Evolutionary conservation across 2,888 invertebrate genomes (phyloP).

Genomic region (Parascotia fuliginaria): DNA sequence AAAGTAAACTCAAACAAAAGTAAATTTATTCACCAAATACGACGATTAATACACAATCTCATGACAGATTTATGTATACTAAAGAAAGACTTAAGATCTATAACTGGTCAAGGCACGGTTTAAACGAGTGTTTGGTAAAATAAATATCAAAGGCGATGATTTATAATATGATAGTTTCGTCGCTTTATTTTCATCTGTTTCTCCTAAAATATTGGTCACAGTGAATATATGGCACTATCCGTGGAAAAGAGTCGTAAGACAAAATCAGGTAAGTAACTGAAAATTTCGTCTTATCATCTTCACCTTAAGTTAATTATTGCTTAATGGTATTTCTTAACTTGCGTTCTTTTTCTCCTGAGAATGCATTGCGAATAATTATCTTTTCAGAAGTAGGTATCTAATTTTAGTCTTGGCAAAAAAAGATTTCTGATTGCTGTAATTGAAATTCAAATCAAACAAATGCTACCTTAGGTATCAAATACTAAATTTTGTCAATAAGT

Average conservation of each 20-base stretch:
- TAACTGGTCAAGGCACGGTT: conserved; percentile 3
- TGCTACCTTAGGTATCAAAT: conserved; percentile 24
- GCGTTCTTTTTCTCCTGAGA: no score
- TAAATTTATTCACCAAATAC: conserved; percentile 84
- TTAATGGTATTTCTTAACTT: no score
- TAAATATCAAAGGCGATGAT: conserved; percentile 12
- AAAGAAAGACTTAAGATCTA: conserved; percentile 23
- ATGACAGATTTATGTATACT: conserved; percentile 73
- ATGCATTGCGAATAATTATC: no score
- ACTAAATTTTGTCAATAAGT: conserved; percentile 49
- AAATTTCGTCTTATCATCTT: no score
- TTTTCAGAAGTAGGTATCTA: no score
- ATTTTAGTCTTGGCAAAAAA: no score
- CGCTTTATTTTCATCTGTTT: conserved; percentile 3
- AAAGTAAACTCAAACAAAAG: conserved; percentile 83
- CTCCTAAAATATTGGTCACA: neutral
- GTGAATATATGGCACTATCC: no score
- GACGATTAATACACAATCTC: conserved; percentile 82
- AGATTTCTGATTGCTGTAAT: no score
- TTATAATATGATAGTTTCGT: conserved; percentile 9
- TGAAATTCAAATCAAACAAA: neutral
- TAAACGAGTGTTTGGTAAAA: conserved; percentile 7
- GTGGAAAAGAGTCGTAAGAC: no score
- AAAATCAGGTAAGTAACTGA: no score
- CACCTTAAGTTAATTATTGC: no score